These are phyloP conservation scores for Piprites chloris DNA, from an alignment of 2,113 vertebrate species.

Conservation along the genomic window DNA sequence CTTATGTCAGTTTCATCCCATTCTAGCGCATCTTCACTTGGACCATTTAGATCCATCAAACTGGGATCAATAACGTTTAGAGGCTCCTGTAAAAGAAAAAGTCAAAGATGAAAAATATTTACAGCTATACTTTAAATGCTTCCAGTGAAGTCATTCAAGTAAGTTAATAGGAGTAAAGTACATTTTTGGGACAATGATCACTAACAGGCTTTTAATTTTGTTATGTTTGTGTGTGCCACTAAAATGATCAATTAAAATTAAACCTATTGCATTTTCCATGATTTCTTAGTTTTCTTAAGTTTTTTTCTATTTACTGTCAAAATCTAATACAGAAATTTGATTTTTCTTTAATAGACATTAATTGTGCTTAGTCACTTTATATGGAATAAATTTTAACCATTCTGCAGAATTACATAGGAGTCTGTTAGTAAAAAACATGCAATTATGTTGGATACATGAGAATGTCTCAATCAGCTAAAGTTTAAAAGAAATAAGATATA, in stretches of 20 bases:
- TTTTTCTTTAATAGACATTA: neutral
- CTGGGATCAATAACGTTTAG: slow-evolving; percentile 86
- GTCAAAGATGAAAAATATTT: slow-evolving; percentile 16
- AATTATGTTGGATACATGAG: neutral
- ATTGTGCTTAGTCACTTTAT: neutral
- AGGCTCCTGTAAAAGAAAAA: slow-evolving; percentile 74
- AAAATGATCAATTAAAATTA: neutral
- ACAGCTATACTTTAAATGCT: neutral
- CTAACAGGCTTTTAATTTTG: neutral
- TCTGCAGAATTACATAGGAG: neutral
- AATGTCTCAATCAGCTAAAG: slow-evolving; percentile 4
- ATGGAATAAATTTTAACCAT: neutral
- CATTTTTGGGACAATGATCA: neutral
- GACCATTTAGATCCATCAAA: slow-evolving; percentile 83
- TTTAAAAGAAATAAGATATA: slow-evolving; percentile 25
- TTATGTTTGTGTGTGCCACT: neutral
- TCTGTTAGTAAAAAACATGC: neutral
- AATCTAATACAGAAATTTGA: neutral
- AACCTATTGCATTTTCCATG: neutral
- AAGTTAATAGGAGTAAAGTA: neutral
- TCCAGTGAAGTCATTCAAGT: neutral
- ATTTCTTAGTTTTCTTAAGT: neutral
- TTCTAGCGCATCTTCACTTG: slow-evolving; percentile 88
- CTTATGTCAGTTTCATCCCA: slow-evolving; percentile 97
- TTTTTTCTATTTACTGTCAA: neutral